Percentiles rank a stretch among this genome's conserved stretches.
phyloP scores from a whole-genome alignment of 1,140 invertebrate genomes.

The Geopemphigus sp. region DNA sequence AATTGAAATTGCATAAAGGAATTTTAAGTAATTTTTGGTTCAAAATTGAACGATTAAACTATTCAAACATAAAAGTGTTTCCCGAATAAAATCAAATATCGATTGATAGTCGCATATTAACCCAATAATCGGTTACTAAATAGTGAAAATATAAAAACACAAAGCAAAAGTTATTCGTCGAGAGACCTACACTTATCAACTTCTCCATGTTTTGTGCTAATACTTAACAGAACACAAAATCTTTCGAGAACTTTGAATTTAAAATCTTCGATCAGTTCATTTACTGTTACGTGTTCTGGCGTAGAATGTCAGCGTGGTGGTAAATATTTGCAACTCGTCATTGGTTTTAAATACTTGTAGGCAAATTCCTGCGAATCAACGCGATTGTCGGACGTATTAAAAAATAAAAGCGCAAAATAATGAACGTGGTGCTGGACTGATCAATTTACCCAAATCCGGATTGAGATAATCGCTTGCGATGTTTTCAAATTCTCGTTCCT shows the following conservation, averaged over 20 bases:
- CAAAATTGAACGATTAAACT: no score
- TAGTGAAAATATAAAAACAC: no score
- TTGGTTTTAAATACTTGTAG: constrained; percentile 73
- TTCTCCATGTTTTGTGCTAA: constrained; percentile 75
- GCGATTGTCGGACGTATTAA: not conserved
- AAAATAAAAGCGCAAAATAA: not conserved
- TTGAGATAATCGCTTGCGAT: constrained; percentile 19
- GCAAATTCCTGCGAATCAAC: constrained; percentile 71
- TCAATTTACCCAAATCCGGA: constrained; percentile 9
- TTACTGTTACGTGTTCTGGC: constrained; percentile 76
- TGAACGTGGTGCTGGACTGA: constrained; percentile 25
- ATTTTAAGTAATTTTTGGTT: no score
- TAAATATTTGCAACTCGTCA: constrained; percentile 71
- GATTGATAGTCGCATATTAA: no score
- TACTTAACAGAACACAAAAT: constrained; percentile 83
- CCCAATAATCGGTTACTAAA: no score
- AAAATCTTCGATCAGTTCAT: constrained; percentile 69
- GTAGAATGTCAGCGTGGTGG: constrained; percentile 71
- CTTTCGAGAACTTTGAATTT: constrained; percentile 68
- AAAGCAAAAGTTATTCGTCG: not conserved
- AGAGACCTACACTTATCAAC: constrained; percentile 67
- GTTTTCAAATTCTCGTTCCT: constrained; percentile 33
- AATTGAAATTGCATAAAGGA: no score
- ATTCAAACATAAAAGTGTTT: no score
- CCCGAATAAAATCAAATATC: no score